Evolutionary conservation across 2,797 vertebrate species (phyloP), one percentile per base, ranked within the genome.

Genomic region (Cacajao melanocephalus): DNA sequence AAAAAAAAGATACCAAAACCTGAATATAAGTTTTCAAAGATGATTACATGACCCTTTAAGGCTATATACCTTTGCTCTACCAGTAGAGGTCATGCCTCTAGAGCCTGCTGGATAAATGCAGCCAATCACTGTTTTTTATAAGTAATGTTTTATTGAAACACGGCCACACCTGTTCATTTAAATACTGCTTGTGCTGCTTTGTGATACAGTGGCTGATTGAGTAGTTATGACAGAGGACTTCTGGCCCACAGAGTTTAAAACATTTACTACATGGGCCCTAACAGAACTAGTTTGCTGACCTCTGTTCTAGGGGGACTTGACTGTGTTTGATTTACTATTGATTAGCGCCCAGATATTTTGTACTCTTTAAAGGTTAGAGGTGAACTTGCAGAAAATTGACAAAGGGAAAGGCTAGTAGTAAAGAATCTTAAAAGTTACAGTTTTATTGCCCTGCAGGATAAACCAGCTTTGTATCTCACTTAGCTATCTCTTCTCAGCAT

Each of bases 71-170:
- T 67, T 67, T n/a, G 33, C 64, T n/a, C 64, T 15, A 67, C 33
- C 33, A 57, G 15, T 12, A 83, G 12, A 13, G 15, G 28, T 52
- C n/a, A 44, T 19, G 58, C 76, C 41, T 55, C 24, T 26, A 39
- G 1, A 88, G 33, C 26, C 46, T 87, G 52, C 26, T 30, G 70
- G 39, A 8, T 30, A 92, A 97, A 93, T 85, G 41, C 20, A 94
- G 44, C 19, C 50, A 91, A 64, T 1, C 24, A 79, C 7, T 88
- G 17, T 17, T 50, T 26, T 93, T 73, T 82, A 9, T 76, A 87
- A 88, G 73, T 86, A 75, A 88, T 94, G 36, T 79, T 87, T 92
- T 89, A 90, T 85, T 92, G 84, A 57, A 96, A 76, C 39, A 73
- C 0, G 76, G 48, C 4, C 52, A 73, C 7, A 48, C 2, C 4